These are phyloP conservation scores for Orbicella faveolata DNA, from an alignment of 64 coral and sea anemone genomes.

Conservation along the genomic window DNA sequence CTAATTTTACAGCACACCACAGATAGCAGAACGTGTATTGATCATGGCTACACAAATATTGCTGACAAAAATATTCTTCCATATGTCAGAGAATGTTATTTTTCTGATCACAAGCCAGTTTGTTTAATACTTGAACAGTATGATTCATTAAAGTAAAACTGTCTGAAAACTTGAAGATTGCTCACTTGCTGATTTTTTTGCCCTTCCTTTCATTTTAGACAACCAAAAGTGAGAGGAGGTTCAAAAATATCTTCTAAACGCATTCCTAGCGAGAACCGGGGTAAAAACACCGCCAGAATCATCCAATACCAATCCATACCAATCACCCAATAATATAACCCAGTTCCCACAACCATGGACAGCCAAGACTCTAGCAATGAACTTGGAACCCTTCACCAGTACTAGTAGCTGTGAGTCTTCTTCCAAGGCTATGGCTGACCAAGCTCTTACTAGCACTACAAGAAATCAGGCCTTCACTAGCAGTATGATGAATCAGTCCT, in stretches of 20 bases:
- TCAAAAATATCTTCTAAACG: background rate
- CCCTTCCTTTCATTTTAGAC: background rate
- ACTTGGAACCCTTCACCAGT: background rate
- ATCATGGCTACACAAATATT: constrained; percentile 28
- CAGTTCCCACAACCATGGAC: background rate
- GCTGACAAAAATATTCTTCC: constrained; percentile 24
- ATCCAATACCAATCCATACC: background rate
- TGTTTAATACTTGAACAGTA: background rate
- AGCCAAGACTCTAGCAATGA: background rate
- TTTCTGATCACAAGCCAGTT: constrained; percentile 37
- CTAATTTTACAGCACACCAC: constrained; percentile 23
- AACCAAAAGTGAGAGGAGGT: background rate
- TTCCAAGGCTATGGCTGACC: background rate
- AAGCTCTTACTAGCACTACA: background rate
- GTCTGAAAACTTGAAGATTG: background rate
- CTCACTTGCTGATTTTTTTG: background rate
- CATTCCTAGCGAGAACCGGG: background rate
- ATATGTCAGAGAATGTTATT: too few species aligned
- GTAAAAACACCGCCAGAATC: background rate
- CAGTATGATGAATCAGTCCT: background rate
- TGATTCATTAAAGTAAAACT: background rate
- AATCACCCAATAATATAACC: background rate
- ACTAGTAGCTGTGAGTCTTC: background rate
- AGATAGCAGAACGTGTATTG: constrained; percentile 32
- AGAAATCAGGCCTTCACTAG: background rate